These are phyloP conservation scores for Agelastica alni DNA, from an alignment of 2,888 invertebrate genomes.

Conservation along the genomic window DNA sequence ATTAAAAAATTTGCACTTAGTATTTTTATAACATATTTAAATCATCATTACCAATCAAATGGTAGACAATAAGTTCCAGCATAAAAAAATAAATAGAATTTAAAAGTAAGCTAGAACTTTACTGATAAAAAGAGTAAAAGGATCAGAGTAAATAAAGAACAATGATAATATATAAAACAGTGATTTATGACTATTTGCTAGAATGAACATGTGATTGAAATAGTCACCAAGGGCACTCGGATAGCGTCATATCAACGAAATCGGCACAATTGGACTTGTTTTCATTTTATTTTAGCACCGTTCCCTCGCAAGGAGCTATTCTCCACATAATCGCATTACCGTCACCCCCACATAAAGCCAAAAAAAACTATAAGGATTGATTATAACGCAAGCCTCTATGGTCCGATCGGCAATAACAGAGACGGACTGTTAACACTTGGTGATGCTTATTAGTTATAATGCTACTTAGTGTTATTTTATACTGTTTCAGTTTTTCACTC, in stretches of 20 bases:
- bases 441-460: too few relatives aligned
- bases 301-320: constrained; percentile 52
- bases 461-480: too few relatives aligned
- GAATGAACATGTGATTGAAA: constrained; percentile 51
- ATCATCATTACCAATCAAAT: too few relatives aligned
- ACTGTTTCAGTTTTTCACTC: too few relatives aligned
- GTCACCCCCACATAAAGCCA: constrained; percentile 48
- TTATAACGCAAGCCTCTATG: constrained; percentile 42
- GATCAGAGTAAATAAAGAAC: not conserved
- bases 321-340: constrained; percentile 55
- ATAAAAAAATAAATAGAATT: too few relatives aligned
- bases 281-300: constrained; percentile 54
- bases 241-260: constrained; percentile 40
- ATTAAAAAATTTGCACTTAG: too few relatives aligned
- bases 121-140: too few relatives aligned
- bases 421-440: not conserved
- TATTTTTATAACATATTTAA: too few relatives aligned
- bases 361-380: constrained; percentile 46
- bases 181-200: constrained; percentile 45
- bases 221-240: constrained; percentile 47
- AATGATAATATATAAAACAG: constrained; percentile 26
- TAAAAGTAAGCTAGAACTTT: too few relatives aligned
- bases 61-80: too few relatives aligned
- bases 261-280: constrained; percentile 54
- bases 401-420: constrained; percentile 19